Evolutionary conservation across 2,113 vertebrate genomes (phyloP).

Genomic region (Xenopus tropicalis): DNA sequence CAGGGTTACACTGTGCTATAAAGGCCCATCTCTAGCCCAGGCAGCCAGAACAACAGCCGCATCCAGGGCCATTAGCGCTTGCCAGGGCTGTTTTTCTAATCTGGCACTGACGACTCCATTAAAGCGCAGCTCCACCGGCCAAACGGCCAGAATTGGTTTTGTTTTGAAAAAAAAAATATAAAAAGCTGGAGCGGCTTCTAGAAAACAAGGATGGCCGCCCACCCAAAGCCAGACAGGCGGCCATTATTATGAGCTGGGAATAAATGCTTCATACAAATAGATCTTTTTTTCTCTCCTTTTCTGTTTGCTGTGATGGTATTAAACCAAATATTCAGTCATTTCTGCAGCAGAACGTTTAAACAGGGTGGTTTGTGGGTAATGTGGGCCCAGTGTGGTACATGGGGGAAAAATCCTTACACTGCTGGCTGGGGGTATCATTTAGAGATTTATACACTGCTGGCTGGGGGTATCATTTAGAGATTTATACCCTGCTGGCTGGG

Average conservation of each 20-base stretch:
- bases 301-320: too few relatives aligned
- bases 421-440: too few relatives aligned
- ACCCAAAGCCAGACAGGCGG: neutral
- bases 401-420: too few relatives aligned
- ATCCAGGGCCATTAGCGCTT: neutral
- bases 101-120: constrained; percentile 12
- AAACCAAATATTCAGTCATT: too few relatives aligned
- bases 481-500: too few relatives aligned
- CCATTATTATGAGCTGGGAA: neutral
- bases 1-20: neutral
- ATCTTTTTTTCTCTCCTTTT: too few relatives aligned
- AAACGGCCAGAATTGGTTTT: constrained; percentile 17
- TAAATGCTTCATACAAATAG: neutral
- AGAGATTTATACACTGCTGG: too few relatives aligned
- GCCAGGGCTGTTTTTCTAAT: constrained; percentile 16
- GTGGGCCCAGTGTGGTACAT: too few relatives aligned
- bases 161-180: neutral
- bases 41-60: neutral
- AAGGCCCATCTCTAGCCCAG: neutral
- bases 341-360: too few relatives aligned
- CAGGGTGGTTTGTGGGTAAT: too few relatives aligned
- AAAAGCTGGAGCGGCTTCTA: constrained; percentile 12
- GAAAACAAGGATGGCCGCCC: constrained; percentile 24
- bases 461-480: too few relatives aligned
- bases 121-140: constrained; percentile 6